Percentiles rank a stretch among this genome's conserved stretches.
Evolutionary conservation across 2,888 invertebrate species (phyloP).

Genomic region (Callimorpha dominula): DNA sequence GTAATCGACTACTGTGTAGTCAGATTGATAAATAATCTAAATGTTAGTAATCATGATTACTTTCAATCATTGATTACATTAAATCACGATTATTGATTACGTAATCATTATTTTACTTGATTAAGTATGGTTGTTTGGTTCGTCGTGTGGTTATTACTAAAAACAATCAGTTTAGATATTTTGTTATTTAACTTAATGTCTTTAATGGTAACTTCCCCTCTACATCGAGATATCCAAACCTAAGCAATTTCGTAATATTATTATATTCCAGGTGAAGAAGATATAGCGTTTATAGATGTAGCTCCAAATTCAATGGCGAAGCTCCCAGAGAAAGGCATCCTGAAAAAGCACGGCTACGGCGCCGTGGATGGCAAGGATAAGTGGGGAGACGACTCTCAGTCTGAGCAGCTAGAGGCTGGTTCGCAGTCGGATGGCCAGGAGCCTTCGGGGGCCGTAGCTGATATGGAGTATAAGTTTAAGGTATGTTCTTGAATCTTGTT

Average conservation of each 20-base stretch:
- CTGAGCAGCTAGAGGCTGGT: constrained; percentile 89
- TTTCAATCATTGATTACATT: too few species aligned
- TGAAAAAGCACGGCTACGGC: constrained; percentile 95
- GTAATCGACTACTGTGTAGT: too few species aligned
- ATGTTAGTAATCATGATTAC: too few species aligned
- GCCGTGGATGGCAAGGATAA: constrained; percentile 91
- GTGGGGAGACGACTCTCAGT: constrained; percentile 91
- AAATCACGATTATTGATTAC: too few species aligned
- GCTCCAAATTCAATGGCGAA: constrained; percentile 91
- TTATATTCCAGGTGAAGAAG: constrained; percentile 89
- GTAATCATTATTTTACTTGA: too few species aligned
- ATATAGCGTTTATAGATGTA: constrained; percentile 94
- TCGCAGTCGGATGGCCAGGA: constrained; percentile 90
- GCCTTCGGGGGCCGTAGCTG: constrained; percentile 89
- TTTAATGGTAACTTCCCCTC: too few species aligned
- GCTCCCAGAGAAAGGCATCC: constrained; percentile 95
- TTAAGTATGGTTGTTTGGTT: too few species aligned
- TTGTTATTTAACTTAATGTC: too few species aligned
- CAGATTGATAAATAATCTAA: too few species aligned
- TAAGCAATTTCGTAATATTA: neutral
- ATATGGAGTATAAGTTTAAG: constrained; percentile 95
- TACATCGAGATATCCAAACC: neutral
- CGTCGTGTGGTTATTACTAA: too few species aligned
- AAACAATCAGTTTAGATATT: too few species aligned
- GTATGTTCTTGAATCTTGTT: constrained; percentile 55